Evolutionary conservation across 2,113 vertebrate genomes (phyloP).

Genomic region (Tragelaphus buxtoni): DNA sequence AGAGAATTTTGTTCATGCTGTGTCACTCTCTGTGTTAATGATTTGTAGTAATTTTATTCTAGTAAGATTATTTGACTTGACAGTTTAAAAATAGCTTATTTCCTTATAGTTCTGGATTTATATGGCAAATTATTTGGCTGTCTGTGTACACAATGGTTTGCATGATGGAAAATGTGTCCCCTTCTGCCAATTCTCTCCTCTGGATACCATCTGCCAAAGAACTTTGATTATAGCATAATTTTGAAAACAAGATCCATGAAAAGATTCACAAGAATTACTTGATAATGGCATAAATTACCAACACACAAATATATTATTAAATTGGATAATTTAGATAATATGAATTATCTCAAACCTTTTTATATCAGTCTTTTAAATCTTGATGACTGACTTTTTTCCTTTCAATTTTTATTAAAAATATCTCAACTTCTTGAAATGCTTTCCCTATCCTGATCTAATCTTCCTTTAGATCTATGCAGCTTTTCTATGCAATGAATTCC

Average conservation of each 20-base stretch:
- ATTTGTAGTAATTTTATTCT: constrained; percentile 15
- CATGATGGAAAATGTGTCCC: neutral
- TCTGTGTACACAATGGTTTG: neutral
- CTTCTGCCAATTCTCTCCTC: neutral
- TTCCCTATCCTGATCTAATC: neutral
- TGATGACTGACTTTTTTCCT: neutral
- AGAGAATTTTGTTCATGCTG: neutral
- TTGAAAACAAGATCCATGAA: neutral
- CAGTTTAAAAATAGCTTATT: neutral
- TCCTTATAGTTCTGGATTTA: neutral
- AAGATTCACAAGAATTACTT: neutral
- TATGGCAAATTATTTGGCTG: neutral
- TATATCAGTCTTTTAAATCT: neutral
- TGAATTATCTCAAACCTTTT: neutral
- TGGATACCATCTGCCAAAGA: neutral
- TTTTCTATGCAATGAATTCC: neutral
- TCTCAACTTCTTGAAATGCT: neutral
- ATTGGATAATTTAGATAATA: neutral
- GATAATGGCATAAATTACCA: neutral
- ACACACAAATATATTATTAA: neutral
- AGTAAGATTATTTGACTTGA: neutral
- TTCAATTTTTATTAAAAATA: neutral
- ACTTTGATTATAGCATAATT: neutral
- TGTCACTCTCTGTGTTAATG: neutral
- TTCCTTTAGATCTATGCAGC: neutral